A percentile compares a stretch with the other conserved stretches of the same genome.
Conservation (phyloP, 2,888 invertebrate species). For the Pseudococcus viburni region DNA sequence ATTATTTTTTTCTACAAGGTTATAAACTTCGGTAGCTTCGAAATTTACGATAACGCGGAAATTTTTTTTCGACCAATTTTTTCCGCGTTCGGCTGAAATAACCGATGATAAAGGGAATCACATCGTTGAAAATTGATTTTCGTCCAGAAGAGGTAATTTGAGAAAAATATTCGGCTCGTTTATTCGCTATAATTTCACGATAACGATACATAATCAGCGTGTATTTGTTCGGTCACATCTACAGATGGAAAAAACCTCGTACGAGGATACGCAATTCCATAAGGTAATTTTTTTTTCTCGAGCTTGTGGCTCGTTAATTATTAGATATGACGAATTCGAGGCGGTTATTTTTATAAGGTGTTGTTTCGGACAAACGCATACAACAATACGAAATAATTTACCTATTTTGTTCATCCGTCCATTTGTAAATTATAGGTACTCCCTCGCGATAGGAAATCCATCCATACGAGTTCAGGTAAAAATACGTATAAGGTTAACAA, state of each 20-base stretch:
- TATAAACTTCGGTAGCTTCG: neutral
- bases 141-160: neutral
- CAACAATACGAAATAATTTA: slow-evolving; percentile 34
- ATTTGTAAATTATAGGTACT: neutral
- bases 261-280: slow-evolving; percentile 11
- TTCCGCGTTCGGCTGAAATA: neutral
- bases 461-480: neutral
- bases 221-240: slow-evolving; percentile 8
- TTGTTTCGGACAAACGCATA: neutral
- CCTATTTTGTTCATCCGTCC: slow-evolving; percentile 4
- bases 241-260: neutral
- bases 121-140: slow-evolving; percentile 38
- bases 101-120: slow-evolving; percentile 21
- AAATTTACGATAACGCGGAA: neutral
- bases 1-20: slow-evolving; percentile 4
- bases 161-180: slow-evolving; percentile 5
- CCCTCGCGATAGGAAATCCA: neutral
- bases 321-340: slow-evolving; percentile 28
- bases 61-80: neutral
- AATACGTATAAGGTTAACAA: neutral
- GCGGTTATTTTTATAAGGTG: neutral
- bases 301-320: neutral
- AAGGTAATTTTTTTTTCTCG: slow-evolving; percentile 30
- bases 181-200: slow-evolving; percentile 12
- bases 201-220: slow-evolving; percentile 38